Base-by-base conservation (phyloP, 2,888 invertebrate species). In the Hipparchia semele region DNA sequence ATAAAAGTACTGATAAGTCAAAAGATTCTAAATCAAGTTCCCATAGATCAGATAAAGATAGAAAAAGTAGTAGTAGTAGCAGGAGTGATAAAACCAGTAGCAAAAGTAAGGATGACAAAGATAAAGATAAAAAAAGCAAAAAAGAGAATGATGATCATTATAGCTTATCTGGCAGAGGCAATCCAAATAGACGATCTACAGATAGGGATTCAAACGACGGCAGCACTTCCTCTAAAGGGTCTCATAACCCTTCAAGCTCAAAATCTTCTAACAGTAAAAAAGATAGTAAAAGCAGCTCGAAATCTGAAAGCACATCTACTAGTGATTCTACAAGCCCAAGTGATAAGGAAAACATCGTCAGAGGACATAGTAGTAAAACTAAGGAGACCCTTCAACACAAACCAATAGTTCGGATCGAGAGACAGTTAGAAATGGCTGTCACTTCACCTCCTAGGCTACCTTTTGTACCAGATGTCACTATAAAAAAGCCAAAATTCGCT, bases 191-290 rank as follows among this genome's bases (percentile, higher is more conserved):
- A 7, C 94, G 97, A 67, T 97, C 97, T 0, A 96, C 97, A 0
- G 97, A 97, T 79, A 94, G 96, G 75, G 97, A 98, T 88, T 97
- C 97, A 0, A 97, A 97, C 79, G 97, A 97, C 84, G 97, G 96
- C 10, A 94, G 94, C 72, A 94, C 94, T 2, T 94, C 93, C 0
- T 91, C 90, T 0, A 94, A 94, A 86, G 91, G 94, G 2, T 91
- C 91, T 2, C 88, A 90, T 58, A 86, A 88, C 66, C 90, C 85
- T 39, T 77, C 88, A 1, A 86, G 79, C 74, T 83, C 89, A 0
- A 93, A 92, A 83, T 82, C 89, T 9, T 79, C 86, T n/a, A 88
- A 87, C 69, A 87, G 76, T 73, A 91, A 91, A 74, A 92, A 90
- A 76, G 89, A 89, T 64, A 86, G 89, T 76, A 93, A 94, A 73